Percentiles rank a stretch among this genome's conserved stretches.
Conservation (phyloP, 1,140 invertebrate genomes). For the Zaprionus gabonicus region DNA sequence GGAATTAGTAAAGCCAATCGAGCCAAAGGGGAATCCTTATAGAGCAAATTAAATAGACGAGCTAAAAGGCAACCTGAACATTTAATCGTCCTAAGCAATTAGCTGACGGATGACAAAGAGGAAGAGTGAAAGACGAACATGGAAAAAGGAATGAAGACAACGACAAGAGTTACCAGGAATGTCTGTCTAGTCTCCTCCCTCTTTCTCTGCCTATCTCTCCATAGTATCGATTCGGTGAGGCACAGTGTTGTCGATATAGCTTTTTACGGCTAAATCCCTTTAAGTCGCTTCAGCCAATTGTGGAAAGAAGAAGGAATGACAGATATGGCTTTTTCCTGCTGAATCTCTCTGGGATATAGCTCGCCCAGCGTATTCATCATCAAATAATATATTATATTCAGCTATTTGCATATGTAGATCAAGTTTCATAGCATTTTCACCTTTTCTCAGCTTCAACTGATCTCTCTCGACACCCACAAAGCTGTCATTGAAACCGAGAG, state of each 20-base stretch:
- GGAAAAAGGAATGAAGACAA: not conserved
- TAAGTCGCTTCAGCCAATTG: no score
- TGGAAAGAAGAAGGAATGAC: no score
- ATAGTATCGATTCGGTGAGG: not conserved
- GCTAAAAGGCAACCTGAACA: constrained; percentile 23
- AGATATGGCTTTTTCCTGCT: not conserved
- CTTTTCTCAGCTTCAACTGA: not conserved
- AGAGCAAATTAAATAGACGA: constrained; percentile 16
- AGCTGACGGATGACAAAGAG: constrained; percentile 5
- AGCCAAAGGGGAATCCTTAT: constrained; percentile 34
- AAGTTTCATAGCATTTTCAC: not conserved
- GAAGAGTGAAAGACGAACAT: not conserved
- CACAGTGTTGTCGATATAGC: not conserved
- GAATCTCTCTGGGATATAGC: not conserved
- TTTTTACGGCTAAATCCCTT: not conserved
- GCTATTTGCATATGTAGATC: not conserved
- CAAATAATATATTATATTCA: not conserved
- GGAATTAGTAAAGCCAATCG: constrained; percentile 25
- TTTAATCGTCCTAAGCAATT: constrained; percentile 44
- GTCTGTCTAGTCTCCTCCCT: not conserved
- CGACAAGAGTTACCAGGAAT: not conserved
- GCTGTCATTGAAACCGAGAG: constrained; percentile 29
- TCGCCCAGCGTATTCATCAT: not conserved
- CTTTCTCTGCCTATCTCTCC: not conserved
- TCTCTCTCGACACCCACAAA: constrained; percentile 12